Conservation (phyloP, 2,888 invertebrate genomes). For the Tuberolachnus salignus region DNA sequence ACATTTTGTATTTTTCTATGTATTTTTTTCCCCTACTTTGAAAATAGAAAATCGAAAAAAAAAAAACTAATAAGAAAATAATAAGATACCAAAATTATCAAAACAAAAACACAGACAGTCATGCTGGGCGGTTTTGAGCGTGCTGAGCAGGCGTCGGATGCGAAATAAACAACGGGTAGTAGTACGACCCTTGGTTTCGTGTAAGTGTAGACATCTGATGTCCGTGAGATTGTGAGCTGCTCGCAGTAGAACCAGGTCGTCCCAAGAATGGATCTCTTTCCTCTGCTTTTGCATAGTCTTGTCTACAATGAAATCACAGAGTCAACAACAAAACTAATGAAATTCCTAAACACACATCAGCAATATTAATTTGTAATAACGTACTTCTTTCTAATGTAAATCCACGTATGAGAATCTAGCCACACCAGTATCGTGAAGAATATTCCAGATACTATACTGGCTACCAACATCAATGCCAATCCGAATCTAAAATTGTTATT, state of each 20-base stretch:
- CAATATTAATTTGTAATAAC: slow-evolving; percentile 57
- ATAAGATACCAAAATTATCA: slow-evolving; percentile 57
- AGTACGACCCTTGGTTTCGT: slow-evolving; percentile 75
- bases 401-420: slow-evolving; percentile 96
- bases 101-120: slow-evolving; percentile 57
- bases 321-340: slow-evolving; percentile 12
- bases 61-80: slow-evolving; percentile 46
- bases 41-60: slow-evolving; percentile 33
- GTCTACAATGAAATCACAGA: slow-evolving; percentile 66
- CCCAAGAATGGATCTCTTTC: slow-evolving; percentile 84
- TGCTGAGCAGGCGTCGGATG: slow-evolving; percentile 57
- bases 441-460: slow-evolving; percentile 85
- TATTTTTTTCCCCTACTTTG: slow-evolving; percentile 4
- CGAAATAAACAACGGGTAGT: slow-evolving; percentile 62
- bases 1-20: background rate
- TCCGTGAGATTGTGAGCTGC: slow-evolving; percentile 67
- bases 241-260: slow-evolving; percentile 67
- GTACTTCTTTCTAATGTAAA: slow-evolving; percentile 90
- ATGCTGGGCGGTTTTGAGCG: slow-evolving; percentile 57
- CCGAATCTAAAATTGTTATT: slow-evolving; percentile 66
- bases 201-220: slow-evolving; percentile 54
- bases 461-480: slow-evolving; percentile 82
- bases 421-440: slow-evolving; percentile 90
- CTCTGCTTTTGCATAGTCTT: slow-evolving; percentile 81
- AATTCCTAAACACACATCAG: background rate